Base-by-base conservation (phyloP, 2,797 vertebrate genomes). In the Diplodus sargus region DNA sequence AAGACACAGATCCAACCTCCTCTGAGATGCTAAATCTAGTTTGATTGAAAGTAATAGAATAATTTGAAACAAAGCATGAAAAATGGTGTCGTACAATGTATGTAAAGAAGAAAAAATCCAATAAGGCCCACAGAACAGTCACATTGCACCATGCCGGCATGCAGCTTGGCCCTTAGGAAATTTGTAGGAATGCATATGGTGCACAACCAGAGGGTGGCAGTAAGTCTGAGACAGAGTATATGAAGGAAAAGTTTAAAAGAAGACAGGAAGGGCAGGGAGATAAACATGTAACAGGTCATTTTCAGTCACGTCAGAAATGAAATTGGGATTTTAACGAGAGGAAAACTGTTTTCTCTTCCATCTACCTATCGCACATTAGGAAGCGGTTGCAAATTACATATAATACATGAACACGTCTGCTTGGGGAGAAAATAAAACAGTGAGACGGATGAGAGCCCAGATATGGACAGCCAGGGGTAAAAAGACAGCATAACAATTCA, bases 261-360 rank as follows among this genome's bases (percentile, higher is more conserved):
- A 56, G 43, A 22, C 16, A 65, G 39, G 20, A 53, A 30, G 23
- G 48, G 57, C 20, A 22, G 6, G 4, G 11, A 70, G 48, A 73
- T 4, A 67, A 49, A 60, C 61, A 61, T 42, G 73, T 18, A 75
- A 79, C 43, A 73, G 57, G 76, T 74, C 63, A 71, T 53, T 14
- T n/a, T 68, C 60, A 30, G 64, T 66, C 7, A 43, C 61, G 66
- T 74, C 58, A 83, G 42, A 74, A 76, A 57, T 59, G 4, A 74
- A 73, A 65, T 53, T 47, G 28, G 34, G 65, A 63, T 68, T 78
- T n/a, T 79, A 71, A 79, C 56, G 66, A 77, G 69, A 30, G 30
- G 28, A 45, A 66, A 68, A n/a, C 51, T 12, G 23, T 57, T 48
- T 53, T 47, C 56, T 4, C 42, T 54, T 59, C 60, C 22, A 51